These are phyloP conservation scores for Eupithecia centaureata DNA, from an alignment of 2,888 invertebrate genomes.

Conservation along the genomic window DNA sequence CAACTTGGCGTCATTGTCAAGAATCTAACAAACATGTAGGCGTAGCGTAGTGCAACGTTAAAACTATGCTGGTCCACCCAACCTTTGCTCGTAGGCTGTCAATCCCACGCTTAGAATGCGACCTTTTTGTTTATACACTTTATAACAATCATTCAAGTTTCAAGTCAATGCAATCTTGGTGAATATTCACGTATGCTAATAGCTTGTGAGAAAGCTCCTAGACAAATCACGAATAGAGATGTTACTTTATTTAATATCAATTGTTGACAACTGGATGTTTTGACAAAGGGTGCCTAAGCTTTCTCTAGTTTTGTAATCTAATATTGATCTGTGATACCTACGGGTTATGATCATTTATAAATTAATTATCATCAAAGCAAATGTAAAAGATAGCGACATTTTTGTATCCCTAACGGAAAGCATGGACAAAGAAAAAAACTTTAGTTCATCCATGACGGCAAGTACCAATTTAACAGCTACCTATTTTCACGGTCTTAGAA, in stretches of 20 bases:
- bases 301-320: slow-evolving; percentile 32
- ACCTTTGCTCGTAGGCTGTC: slow-evolving; percentile 63
- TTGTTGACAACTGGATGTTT: slow-evolving; percentile 15
- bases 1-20: slow-evolving; percentile 48
- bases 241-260: slow-evolving; percentile 27
- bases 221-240: slow-evolving; percentile 50
- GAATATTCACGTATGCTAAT: slow-evolving; percentile 74
- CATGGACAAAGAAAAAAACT: background rate
- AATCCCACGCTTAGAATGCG: slow-evolving; percentile 68
- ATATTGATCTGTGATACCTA: slow-evolving; percentile 15
- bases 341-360: background rate
- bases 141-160: slow-evolving; percentile 62
- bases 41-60: slow-evolving; percentile 62
- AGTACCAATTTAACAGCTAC: slow-evolving; percentile 37
- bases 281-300: slow-evolving; percentile 1
- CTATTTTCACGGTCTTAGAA: slow-evolving; percentile 63
- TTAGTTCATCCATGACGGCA: slow-evolving; percentile 28
- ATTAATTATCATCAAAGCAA: background rate
- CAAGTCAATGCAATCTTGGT: slow-evolving; percentile 60
- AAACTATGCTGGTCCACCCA: slow-evolving; percentile 66
- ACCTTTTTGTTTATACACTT: slow-evolving; percentile 66
- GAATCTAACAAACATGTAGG: slow-evolving; percentile 56
- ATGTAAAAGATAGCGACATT: background rate
- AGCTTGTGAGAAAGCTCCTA: slow-evolving; percentile 55
- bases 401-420: background rate